Percentiles rank a stretch among this genome's conserved stretches.
Conservation (phyloP, 2,888 invertebrate genomes). For the Odontothrips loti region DNA sequence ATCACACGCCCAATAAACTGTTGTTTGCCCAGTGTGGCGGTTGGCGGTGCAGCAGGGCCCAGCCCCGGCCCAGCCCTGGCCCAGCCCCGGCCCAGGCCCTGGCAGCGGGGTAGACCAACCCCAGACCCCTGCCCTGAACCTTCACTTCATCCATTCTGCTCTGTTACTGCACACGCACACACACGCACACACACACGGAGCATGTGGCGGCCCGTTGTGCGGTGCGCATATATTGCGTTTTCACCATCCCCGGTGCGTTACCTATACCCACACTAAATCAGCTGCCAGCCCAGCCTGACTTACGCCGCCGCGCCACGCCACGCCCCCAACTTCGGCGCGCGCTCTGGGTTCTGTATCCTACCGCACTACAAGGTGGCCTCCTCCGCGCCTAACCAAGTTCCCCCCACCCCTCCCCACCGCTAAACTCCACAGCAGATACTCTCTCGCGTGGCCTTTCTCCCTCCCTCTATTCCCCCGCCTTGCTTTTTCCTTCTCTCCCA, state of each 20-base stretch:
- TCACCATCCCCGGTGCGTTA: conserved; percentile 12
- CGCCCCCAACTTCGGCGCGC: background rate
- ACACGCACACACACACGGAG: background rate
- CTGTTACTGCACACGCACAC: background rate
- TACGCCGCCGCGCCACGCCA: background rate
- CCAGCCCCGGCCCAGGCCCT: too few species aligned
- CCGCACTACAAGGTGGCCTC: background rate
- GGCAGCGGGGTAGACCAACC: too few species aligned
- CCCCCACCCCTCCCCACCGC: background rate
- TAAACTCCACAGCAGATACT: background rate
- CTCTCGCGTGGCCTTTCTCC: background rate
- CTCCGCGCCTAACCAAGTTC: background rate
- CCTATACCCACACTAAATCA: conserved; percentile 23
- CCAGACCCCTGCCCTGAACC: too few species aligned
- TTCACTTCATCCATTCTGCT: conserved; percentile 7
- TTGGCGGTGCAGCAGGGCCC: background rate
- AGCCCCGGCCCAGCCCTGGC: background rate
- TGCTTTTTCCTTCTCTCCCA: background rate
- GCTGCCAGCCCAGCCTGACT: background rate
- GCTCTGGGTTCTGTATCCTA: background rate
- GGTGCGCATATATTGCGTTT: conserved; percentile 18
- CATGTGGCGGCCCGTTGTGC: background rate
- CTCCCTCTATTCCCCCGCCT: background rate
- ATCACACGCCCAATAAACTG: too few species aligned
- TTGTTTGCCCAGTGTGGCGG: background rate